Evolutionary conservation across 1,140 invertebrate genomes (phyloP).

Genomic region (Drosophila aff.): DNA sequence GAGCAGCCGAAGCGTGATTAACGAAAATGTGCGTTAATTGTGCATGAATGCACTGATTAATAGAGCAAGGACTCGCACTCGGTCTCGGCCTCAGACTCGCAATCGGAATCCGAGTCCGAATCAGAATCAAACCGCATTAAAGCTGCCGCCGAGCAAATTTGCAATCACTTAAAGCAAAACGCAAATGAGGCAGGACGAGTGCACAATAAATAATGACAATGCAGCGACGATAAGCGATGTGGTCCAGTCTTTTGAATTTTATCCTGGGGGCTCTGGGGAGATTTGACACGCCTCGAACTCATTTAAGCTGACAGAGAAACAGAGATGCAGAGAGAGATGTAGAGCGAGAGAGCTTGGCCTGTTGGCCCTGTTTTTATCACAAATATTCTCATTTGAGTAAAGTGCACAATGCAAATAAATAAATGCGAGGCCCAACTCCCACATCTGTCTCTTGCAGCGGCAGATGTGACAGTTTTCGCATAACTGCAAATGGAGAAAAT

Average conservation of each 20-base stretch:
- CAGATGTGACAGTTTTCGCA: slow-evolving; percentile 61
- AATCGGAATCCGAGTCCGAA: not conserved
- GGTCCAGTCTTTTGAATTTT: slow-evolving; percentile 11
- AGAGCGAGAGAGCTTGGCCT: slow-evolving; percentile 26
- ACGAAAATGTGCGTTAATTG: slow-evolving; percentile 72
- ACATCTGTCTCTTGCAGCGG: slow-evolving; percentile 45
- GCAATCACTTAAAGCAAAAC: slow-evolving; percentile 56
- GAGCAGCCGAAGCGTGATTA: slow-evolving; percentile 69
- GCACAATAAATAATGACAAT: slow-evolving; percentile 67
- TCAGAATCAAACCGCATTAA: slow-evolving; percentile 40
- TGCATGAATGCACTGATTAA: slow-evolving; percentile 74
- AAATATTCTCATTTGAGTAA: slow-evolving; percentile 50
- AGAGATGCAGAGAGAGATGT: slow-evolving; percentile 9
- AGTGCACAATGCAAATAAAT: slow-evolving; percentile 68
- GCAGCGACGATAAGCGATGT: slow-evolving; percentile 37
- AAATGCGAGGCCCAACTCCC: slow-evolving; percentile 46
- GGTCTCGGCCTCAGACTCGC: not conserved
- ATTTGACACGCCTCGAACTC: slow-evolving; percentile 41
- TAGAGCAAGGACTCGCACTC: slow-evolving; percentile 37
- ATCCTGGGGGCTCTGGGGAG: slow-evolving; percentile 16
- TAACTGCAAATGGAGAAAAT: slow-evolving; percentile 49
- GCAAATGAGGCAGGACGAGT: slow-evolving; percentile 41
- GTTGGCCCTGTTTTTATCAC: slow-evolving; percentile 49
- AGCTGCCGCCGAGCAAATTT: slow-evolving; percentile 34
- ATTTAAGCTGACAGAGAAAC: slow-evolving; percentile 53